These are phyloP conservation scores for Himalopsyche kuldschensis DNA, from an alignment of 2,888 invertebrate genomes.

Conservation along the genomic window DNA sequence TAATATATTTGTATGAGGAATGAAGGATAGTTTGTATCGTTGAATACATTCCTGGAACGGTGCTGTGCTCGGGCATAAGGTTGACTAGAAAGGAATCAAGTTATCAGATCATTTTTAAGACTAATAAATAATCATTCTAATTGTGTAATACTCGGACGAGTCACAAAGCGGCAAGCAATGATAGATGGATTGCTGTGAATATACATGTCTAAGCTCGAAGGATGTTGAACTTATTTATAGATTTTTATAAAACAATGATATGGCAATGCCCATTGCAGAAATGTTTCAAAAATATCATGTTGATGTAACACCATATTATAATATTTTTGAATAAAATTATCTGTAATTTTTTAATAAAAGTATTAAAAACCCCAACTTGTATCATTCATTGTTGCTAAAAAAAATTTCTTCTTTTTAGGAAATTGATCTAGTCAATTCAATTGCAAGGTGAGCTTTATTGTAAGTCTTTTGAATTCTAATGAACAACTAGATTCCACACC, in stretches of 20 bases:
- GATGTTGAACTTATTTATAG: background rate
- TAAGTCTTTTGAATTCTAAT: too few relatives aligned
- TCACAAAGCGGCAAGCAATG: background rate
- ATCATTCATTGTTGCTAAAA: constrained; percentile 10
- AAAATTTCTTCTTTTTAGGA: background rate
- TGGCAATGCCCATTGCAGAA: background rate
- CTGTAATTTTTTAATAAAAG: constrained; percentile 37
- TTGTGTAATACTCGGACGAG: background rate
- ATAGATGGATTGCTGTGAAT: background rate
- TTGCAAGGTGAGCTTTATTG: too few relatives aligned
- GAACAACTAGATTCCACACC: too few relatives aligned
- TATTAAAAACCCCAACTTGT: constrained; percentile 17
- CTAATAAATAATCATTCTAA: background rate
- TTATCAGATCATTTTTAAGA: background rate
- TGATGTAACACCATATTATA: background rate
- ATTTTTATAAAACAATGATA: background rate
- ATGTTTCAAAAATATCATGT: background rate
- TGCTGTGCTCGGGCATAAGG: background rate
- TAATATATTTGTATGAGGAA: constrained; percentile 2
- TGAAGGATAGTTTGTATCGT: background rate
- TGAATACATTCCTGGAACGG: constrained; percentile 20
- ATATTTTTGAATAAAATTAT: background rate
- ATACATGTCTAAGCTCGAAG: background rate
- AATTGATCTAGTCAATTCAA: background rate
- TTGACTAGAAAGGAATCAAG: background rate